Percentiles rank a stretch among this genome's conserved stretches.
Conservation (phyloP, 2,113 vertebrate species). For the zebrafish (Danio rerio) region DNA sequence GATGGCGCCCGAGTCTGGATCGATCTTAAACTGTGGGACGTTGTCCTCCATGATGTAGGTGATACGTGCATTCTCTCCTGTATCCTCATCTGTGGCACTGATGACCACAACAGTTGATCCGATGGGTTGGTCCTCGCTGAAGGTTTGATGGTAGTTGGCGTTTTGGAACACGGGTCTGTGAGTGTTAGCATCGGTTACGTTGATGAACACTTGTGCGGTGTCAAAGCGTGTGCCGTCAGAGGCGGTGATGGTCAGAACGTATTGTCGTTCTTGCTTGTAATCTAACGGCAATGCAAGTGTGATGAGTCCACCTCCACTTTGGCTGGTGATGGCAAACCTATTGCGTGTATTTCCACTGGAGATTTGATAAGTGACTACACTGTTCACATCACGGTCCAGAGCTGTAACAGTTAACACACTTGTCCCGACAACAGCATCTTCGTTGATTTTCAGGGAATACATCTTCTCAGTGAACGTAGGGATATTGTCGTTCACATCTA, state of each 20-base stretch:
- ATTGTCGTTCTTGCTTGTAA: conserved; percentile 97
- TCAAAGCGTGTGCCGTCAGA: conserved; percentile 91
- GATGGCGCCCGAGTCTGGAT: conserved; percentile 88
- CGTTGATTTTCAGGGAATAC: conserved; percentile 91
- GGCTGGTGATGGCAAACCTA: conserved; percentile 95
- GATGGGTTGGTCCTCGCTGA: conserved; percentile 86
- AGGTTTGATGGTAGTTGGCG: conserved; percentile 86
- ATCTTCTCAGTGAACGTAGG: conserved; percentile 89
- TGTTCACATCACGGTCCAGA: conserved; percentile 90
- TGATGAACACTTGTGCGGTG: conserved; percentile 91
- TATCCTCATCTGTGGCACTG: conserved; percentile 92
- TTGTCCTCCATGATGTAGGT: conserved; percentile 93
- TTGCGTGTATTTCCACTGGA: conserved; percentile 96
- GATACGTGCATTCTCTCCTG: conserved; percentile 92
- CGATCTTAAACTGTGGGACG: conserved; percentile 91
- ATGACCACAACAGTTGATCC: conserved; percentile 90
- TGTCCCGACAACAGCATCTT: conserved; percentile 91
- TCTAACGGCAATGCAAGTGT: conserved; percentile 92
- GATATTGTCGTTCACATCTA: conserved; percentile 95
- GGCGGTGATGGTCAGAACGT: conserved; percentile 89
- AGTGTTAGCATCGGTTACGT: conserved; percentile 95
- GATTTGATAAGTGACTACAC: conserved; percentile 96
- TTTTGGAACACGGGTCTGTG: conserved; percentile 95
- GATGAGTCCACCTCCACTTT: conserved; percentile 92
- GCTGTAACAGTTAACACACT: conserved; percentile 91